Evolutionary conservation across 2,113 vertebrate species (phyloP), one percentile per base, ranked within the genome.

Genomic region (Sylvietta virens): DNA sequence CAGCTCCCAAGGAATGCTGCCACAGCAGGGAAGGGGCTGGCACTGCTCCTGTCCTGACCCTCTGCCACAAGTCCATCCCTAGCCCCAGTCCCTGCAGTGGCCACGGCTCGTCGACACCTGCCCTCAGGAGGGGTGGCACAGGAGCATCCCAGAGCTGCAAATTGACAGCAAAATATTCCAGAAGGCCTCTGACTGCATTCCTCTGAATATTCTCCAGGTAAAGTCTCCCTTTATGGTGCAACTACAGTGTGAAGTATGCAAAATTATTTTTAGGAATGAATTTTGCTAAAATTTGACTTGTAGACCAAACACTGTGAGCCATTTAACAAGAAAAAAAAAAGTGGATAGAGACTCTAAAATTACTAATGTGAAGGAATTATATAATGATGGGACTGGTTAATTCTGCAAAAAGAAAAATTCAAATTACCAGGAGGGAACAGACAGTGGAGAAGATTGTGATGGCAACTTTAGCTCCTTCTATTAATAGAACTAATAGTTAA

Each of bases 31-130:
- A 6, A 2, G 27, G 56, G 11, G 24, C 22, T 28, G 30, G 53
- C 27, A 1, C 0, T 2, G 15, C 35, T 54, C 40, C 45, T 12
- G 23, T 22, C 66, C 76, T 10, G 2, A 30, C 3, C 2, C 60
- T 42, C 42, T 67, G 51, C 44, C 87, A 35, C 5, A 11, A n/a
- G 31, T 1, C 35, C 65, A n/a, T 11, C 48, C 53, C 67, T 1
- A 14, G 23, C n/a, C 83, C 50, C 5, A 4, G 0, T 11, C 15
- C 39, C 37, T 20, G 47, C 21, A 7, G 40, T 1, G 7, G 45
- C 40, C 1, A 0, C 15, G 50, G 54, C 40, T 47, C 48, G 13
- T 6, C 0, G 0, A 8, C n/a, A 15, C 4, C 39, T 11, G 18
- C 44, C 58, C 3, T 6, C 39, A 10, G 57, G 37, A 67, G 8